Base-by-base conservation (phyloP, 64 coral and sea anemone species). In the Trachythela sp. region DNA sequence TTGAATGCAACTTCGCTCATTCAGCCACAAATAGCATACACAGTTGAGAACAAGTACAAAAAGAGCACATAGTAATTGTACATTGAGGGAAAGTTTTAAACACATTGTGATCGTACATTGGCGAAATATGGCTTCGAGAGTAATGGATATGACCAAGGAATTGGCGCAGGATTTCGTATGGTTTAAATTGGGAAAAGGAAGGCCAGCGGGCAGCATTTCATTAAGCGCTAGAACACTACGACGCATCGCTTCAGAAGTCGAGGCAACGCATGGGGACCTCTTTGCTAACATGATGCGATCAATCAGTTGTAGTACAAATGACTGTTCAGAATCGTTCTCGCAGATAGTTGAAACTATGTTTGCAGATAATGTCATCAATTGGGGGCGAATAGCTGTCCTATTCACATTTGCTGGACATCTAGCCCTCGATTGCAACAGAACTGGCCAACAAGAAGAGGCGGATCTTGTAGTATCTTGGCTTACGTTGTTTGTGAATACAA, bases 331-430 rank as follows among this genome's bases (percentile, higher is more conserved):
- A 64, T 20, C 24, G 20, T 80, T 1, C 20, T 20, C 9, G 32
- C 31, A 35, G 0, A 80, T 36, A 14, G 75, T 39, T 39, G 37
- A 80, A 30, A 39, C 13, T 37, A 80, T 80, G 75, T 80, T 80
- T 80, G 75, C 30, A 17, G 75, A 80, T 80, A 10, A 39, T 35
- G 75, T 80, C 30, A 80, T 80, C 13, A 80, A 80, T 29, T 80
- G 75, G 75, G 75, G 75, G 9, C 30, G 75, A 9, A 80, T 80
- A 14, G 75, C 75, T 34, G 75, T 80, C 13, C 20, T 80, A 35
- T 34, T 37, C 75, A 35, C 75, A 37, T 80, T 80, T 39, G 2
- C 27, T 3, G 75, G 75, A 10, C 33, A 80, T 15, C 13, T 80
- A 6, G 75, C 75, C 9, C 20, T 80, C 34, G 31, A 80, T 18